Base-by-base conservation (phyloP, 2,888 invertebrate species). In the Acholoe squamosa region DNA sequence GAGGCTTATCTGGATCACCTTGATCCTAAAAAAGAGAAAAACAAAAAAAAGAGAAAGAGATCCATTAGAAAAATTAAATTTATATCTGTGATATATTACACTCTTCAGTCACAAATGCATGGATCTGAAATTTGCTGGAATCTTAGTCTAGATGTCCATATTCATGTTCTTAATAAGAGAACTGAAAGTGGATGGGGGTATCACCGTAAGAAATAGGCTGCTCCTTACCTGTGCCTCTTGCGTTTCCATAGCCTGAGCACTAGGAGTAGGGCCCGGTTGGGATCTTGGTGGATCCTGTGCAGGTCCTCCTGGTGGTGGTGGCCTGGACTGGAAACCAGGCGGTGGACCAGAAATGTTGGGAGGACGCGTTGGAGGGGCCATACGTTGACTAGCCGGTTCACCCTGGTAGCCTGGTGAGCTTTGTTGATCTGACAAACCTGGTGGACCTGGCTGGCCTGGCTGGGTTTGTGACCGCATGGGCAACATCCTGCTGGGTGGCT, bases 1-100 rank as follows among this genome's bases (percentile, higher is more conserved):
- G 93, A 0, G 92, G 92, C 61, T 93, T 92, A 16, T 89, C 61
- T 12, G 67, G 89, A 34, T 86, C 86, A 25, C 61, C 61, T 3
- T 61, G 61, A 43, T 43, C 43, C n/a, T n/a, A n/a, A n/a, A n/a
- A n/a, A n/a, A n/a, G n/a, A n/a, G n/a, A n/a, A n/a, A n/a, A n/a
- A n/a, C n/a, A n/a, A n/a, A n/a, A n/a, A n/a, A n/a, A n/a, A n/a
- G n/a, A n/a, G n/a, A n/a, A n/a, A n/a, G n/a, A n/a, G n/a, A n/a
- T n/a, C n/a, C n/a, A n/a, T n/a, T n/a, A n/a, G n/a, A n/a, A n/a
- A n/a, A n/a, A n/a, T n/a, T n/a, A n/a, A n/a, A n/a, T n/a, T n/a
- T n/a, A n/a, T n/a, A n/a, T n/a, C n/a, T n/a, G n/a, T n/a, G n/a
- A n/a, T n/a, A n/a, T n/a, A n/a, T n/a, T n/a, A n/a, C n/a, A n/a